Evolutionary conservation across 64 coral and sea anemone species (phyloP), one percentile per base, ranked within the genome.

Genomic region (Stylophora pistillata): DNA sequence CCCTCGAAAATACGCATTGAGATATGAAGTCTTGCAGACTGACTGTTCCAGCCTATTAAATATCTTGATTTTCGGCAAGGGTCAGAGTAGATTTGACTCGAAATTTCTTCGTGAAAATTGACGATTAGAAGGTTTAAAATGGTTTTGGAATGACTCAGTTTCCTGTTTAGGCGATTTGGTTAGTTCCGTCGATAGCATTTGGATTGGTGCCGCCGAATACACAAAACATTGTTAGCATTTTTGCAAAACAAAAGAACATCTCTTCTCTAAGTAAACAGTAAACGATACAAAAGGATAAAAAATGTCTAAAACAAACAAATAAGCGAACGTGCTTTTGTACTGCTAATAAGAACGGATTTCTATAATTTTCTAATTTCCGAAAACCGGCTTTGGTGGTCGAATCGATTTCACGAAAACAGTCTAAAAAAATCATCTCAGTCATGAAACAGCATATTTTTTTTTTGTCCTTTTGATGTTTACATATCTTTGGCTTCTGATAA

Each of bases 401-500:
- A 34, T 9, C 37, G 54, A 37, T 13, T 65, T 32, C 34, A 23
- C 34, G 23, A 83, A 81, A 81, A 61, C 78, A 81, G 37, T 21
- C 4, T 61, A 20, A 66, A n/a, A 25, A 66, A 66, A 66, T 9
- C 63, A n/a, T 66, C 25, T 23, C 63, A 27, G 21, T 66, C 21
- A 9, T 15, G 56, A 53, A 30, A 47, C 37, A 47, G 37, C 37
- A 47, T 47, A 69, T 68, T 68, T 68, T 77, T 61, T 52, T 91
- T 91, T 73, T 89, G 93, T 20, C 80, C 78, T 72, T 87, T 89
- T 14, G 87, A 89, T 52, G 79, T 56, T 86, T 85, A 86, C 33
- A 58, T 54, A 76, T 94, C 90, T 93, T 96, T 32, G 94, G 94
- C 71, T 93, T 78, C 56, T 87, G 88, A 71, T 98, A 41, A 41